phyloP scores from a whole-genome alignment of 2,113 vertebrate species.

The Menidia beryllina region DNA sequence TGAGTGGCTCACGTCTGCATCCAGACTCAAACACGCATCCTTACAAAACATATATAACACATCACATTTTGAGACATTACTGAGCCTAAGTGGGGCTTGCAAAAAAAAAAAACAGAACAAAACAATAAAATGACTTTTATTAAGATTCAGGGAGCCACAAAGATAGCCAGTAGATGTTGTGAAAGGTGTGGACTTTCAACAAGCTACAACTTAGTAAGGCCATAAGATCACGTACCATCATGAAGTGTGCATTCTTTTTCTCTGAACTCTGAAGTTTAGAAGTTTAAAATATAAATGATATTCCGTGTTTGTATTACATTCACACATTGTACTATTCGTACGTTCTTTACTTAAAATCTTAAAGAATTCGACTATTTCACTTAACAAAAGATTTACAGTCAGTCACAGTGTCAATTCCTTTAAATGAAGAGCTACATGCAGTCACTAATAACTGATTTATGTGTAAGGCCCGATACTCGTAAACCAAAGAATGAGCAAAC shows the following conservation, averaged over 20 bases:
- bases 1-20: constrained; percentile 47
- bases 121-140: no score
- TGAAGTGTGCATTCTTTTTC: constrained; percentile 35
- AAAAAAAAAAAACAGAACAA: constrained; percentile 12
- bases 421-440: constrained; percentile 27
- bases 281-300: constrained; percentile 14
- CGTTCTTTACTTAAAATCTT: constrained; percentile 13
- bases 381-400: constrained; percentile 15
- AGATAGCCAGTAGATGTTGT: constrained; percentile 52
- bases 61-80: constrained; percentile 23
- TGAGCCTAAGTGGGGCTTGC: constrained; percentile 15
- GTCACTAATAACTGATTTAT: constrained; percentile 27
- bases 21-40: constrained; percentile 14
- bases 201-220: constrained; percentile 30
- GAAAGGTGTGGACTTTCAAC: constrained; percentile 43
- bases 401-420: constrained; percentile 34
- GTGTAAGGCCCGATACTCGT: constrained; percentile 21
- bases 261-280: constrained; percentile 15
- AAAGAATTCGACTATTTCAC: constrained; percentile 3
- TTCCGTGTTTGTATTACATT: constrained; percentile 23
- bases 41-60: constrained; percentile 13
- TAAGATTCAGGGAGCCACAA: constrained; percentile 59
- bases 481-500: constrained; percentile 57
- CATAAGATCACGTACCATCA: constrained; percentile 46
- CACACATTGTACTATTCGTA: not conserved